These are phyloP conservation scores for Pandemis cinnamomeana DNA, from an alignment of 2,888 invertebrate species.

Conservation along the genomic window DNA sequence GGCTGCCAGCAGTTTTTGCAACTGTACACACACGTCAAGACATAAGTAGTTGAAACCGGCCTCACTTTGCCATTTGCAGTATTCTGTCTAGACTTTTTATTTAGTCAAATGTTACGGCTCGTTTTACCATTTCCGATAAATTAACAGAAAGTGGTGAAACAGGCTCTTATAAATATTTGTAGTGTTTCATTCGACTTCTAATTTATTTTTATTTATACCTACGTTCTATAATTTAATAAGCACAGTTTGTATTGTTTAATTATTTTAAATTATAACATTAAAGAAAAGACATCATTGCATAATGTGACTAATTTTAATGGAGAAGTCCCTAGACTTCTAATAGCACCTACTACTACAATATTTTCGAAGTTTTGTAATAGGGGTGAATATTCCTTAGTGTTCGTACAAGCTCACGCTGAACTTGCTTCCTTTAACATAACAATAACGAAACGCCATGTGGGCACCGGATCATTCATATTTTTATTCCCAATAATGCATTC, in stretches of 20 bases:
- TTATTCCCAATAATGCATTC: background rate
- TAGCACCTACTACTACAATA: background rate
- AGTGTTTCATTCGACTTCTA: background rate
- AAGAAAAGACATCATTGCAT: background rate
- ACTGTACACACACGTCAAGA: no score
- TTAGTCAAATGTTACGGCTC: no score
- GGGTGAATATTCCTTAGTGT: background rate
- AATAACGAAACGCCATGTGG: background rate
- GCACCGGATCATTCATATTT: background rate
- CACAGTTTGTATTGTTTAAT: background rate
- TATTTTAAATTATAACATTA: background rate
- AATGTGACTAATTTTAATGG: background rate
- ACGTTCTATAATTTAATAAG: background rate
- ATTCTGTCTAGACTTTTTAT: no score
- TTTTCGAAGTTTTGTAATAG: background rate
- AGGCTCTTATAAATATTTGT: no score
- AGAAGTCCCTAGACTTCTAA: background rate
- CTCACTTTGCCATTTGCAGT: no score
- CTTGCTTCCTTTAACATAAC: constrained; percentile 1
- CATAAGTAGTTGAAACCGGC: no score
- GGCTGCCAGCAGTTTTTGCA: no score
- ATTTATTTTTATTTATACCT: constrained; percentile 6
- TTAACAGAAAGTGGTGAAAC: no score
- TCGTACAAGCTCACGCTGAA: background rate
- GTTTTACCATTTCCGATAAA: no score